Conservation (phyloP, 30 jellyfish, hydroid and myxozoan genomes). For the Chrysaora quinquecirrha region DNA sequence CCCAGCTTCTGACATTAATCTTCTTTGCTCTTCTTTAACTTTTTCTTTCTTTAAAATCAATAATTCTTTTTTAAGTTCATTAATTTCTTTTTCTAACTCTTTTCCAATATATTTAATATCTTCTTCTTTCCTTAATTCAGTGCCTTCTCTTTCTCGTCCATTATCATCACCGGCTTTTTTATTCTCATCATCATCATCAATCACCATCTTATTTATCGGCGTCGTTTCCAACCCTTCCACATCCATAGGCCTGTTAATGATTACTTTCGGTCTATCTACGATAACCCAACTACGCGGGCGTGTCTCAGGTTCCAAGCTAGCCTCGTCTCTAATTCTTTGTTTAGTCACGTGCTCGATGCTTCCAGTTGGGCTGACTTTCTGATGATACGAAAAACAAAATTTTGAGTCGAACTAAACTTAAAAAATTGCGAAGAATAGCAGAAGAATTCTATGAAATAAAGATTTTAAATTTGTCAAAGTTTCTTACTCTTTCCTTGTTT, state of each 20-base stretch:
- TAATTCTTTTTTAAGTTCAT: constrained; percentile 25
- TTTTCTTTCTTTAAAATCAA: constrained; percentile 18
- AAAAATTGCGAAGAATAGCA: too few species aligned
- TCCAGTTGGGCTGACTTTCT: background rate
- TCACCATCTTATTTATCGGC: background rate
- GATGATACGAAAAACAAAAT: background rate
- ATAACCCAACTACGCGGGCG: background rate
- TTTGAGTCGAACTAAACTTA: too few species aligned
- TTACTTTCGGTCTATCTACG: background rate
- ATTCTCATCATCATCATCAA: too few species aligned
- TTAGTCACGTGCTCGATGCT: background rate
- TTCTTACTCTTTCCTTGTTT: background rate
- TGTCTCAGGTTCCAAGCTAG: background rate
- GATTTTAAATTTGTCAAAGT: too few species aligned
- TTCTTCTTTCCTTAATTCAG: constrained; percentile 5
- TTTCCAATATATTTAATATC: background rate
- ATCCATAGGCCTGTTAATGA: background rate
- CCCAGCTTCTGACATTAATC: constrained; percentile 54
- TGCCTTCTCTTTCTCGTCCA: background rate
- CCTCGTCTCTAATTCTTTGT: background rate
- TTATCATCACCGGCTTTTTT: too few species aligned
- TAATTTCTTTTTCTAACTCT: constrained; percentile 4
- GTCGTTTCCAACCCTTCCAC: background rate
- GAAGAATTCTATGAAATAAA: too few species aligned
- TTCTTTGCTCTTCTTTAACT: constrained; percentile 51